Percentiles rank a stretch among this genome's conserved stretches.
These are phyloP conservation scores for Tupiocoris notatus DNA, from an alignment of 2,888 invertebrate species.

Conservation along the genomic window DNA sequence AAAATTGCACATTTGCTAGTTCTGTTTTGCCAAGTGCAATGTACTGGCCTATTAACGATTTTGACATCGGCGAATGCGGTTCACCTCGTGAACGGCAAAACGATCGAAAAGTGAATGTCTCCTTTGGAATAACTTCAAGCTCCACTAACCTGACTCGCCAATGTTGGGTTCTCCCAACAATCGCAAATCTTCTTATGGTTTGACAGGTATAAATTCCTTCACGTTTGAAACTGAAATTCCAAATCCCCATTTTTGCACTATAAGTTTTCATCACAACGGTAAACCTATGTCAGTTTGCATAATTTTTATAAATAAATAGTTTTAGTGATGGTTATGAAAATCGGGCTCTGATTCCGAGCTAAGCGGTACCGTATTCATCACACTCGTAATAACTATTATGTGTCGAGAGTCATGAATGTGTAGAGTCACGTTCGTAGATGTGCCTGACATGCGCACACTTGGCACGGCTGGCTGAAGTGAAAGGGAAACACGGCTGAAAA, in stretches of 20 bases:
- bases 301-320: too few species aligned
- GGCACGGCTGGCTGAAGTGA: neutral
- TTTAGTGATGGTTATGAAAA: too few species aligned
- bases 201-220: too few species aligned
- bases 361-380: too few species aligned
- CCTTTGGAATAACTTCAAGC: slow-evolving; percentile 14
- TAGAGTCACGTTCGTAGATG: neutral
- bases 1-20: too few species aligned
- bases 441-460: neutral
- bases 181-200: too few species aligned
- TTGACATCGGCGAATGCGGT: slow-evolving; percentile 1
- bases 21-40: neutral
- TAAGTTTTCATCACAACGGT: too few species aligned
- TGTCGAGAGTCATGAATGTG: neutral
- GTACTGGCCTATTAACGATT: neutral
- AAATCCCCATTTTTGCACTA: too few species aligned
- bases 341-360: too few species aligned
- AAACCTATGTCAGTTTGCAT: too few species aligned
- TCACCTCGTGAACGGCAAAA: neutral
- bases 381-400: neutral
- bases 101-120: slow-evolving; percentile 22
- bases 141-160: slow-evolving; percentile 27
- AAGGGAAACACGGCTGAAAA: neutral
- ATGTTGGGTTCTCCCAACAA: slow-evolving; percentile 24
- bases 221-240: too few species aligned